phyloP scores from a whole-genome alignment of 1,140 invertebrate genomes.

The Diplogasteroides magnus region DNA sequence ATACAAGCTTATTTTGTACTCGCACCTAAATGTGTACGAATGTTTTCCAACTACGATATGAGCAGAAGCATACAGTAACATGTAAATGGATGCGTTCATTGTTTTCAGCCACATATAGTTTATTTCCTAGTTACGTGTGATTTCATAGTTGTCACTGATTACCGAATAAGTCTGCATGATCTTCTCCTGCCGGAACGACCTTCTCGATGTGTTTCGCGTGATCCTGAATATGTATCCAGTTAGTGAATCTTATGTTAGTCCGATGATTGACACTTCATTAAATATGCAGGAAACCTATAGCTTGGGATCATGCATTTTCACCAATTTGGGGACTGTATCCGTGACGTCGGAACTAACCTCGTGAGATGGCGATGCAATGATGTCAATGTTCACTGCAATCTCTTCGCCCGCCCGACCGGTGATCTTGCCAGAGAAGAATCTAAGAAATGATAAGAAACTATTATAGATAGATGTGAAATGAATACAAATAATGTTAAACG shows the following conservation, averaged over 20 bases:
- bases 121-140: too few species aligned
- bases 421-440: not conserved
- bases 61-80: too few species aligned
- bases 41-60: too few species aligned
- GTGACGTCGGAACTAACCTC: constrained; percentile 6
- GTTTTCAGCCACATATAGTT: too few species aligned
- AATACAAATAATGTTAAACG: constrained; percentile 57
- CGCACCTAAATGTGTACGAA: too few species aligned
- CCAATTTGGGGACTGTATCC: not conserved
- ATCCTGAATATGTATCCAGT: constrained; percentile 26
- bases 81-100: too few species aligned
- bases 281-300: too few species aligned
- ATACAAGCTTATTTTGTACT: constrained; percentile 20
- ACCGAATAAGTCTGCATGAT: constrained; percentile 59
- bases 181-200: constrained; percentile 57
- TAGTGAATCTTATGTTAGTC: constrained; percentile 5
- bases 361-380: not conserved
- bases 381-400: constrained; percentile 1
- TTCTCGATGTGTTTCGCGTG: constrained; percentile 15
- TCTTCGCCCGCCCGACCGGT: not conserved
- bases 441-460: too few species aligned
- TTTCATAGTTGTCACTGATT: too few species aligned
- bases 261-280: constrained; percentile 1
- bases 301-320: not conserved
- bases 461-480: constrained; percentile 9